Base-by-base conservation (phyloP, 2,797 vertebrate species). In the Cichlasoma orientale region DNA sequence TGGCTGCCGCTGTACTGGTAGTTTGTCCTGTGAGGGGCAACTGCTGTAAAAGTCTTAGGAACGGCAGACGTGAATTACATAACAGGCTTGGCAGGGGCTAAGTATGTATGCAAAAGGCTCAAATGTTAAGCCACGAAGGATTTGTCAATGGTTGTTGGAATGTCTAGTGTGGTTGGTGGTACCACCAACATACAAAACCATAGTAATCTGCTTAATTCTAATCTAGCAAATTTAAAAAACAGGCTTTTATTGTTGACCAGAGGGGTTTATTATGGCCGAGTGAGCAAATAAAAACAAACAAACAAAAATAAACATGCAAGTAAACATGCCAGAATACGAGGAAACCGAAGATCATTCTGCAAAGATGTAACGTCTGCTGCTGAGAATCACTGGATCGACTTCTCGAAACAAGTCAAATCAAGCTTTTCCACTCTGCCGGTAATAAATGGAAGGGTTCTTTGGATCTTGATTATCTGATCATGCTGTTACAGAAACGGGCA, bases 131-230 rank as follows among this genome's bases (percentile, higher is more conserved):
- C 84, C 77, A 19, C 3, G 21, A 21, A 57, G 90, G 92, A 90
- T 93, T 93, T 94, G 87, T 93, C 88, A 89, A 61, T 70, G 82
- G 88, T 89, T 82, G 76, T 77, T 79, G 89, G 94, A 95, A 95
- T 95, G 91, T 87, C 69, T 87, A 85, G 92, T 86, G 89, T 93
- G 85, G 63, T 85, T 82, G 68, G 72, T 79, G 80, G 86, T 85
- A 86, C 90, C 74, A 85, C 57, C 69, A 25, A 70, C 70, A 38
- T 9, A 66, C 82, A 73, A 9, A 88, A 87, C 72, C 79, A 63
- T 88, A 92, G 92, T 88, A 93, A 88, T 77, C 87, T 84, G 82
- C 80, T 85, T 76, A 92, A 91, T 90, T 90, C 86, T 91, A 86
- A 88, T 92, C 77, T 77, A 56, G 21, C 56, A 68, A 75, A 36